Evolutionary conservation across 2,113 vertebrate genomes (phyloP).

Genomic region (Poicephalus meyeri): DNA sequence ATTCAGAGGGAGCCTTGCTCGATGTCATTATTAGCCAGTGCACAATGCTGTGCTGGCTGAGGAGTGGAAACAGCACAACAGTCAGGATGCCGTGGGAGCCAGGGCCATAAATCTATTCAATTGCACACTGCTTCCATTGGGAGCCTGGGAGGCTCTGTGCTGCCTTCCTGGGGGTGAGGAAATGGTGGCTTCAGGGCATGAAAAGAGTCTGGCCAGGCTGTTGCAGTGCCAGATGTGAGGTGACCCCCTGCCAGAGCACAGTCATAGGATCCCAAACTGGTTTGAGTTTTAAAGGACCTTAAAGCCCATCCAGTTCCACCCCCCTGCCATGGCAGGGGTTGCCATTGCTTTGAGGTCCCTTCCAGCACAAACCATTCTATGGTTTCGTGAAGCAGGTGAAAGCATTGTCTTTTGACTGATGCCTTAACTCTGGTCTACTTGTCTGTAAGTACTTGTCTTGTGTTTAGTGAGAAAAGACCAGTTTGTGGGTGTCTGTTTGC

Average conservation of each 20-base stretch:
- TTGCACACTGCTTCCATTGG: rapidly evolving
- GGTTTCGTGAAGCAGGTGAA: neutral
- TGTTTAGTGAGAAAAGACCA: neutral
- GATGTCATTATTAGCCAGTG: neutral
- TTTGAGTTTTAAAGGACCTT: neutral
- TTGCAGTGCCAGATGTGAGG: neutral
- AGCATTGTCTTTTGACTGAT: neutral
- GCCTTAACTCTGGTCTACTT: neutral
- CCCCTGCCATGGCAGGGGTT: too few species aligned
- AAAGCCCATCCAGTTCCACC: neutral
- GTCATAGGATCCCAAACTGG: neutral
- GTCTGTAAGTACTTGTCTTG: neutral
- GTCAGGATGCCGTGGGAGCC: neutral
- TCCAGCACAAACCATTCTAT: neutral
- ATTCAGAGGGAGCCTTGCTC: neutral
- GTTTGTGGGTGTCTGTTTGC: neutral
- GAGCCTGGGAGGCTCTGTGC: rapidly evolving
- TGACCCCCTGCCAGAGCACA: neutral
- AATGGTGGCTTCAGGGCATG: neutral
- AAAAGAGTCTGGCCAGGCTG: neutral
- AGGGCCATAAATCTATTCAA: neutral
- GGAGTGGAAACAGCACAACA: neutral
- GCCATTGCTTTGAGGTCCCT: neutral
- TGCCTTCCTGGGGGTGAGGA: rapidly evolving
- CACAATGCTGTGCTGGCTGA: neutral